Conservation (phyloP, 2,888 invertebrate genomes). For the Aspidapion aeneum region DNA sequence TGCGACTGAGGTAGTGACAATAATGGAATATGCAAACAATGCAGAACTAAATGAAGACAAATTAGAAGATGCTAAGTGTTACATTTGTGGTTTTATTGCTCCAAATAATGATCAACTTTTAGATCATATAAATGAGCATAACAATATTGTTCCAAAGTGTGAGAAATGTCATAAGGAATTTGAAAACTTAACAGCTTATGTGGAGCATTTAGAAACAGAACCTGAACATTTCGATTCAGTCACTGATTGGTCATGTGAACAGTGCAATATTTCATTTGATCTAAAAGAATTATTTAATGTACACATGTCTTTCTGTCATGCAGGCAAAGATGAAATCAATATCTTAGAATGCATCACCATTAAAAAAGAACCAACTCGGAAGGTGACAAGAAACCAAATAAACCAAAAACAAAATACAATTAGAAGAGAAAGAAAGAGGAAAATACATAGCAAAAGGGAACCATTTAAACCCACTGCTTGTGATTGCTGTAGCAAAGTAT, state of each 20-base stretch:
- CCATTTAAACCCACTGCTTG: conserved; percentile 6
- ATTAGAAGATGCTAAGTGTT: conserved; percentile 11
- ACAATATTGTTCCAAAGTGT: conserved; percentile 19
- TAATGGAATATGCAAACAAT: not conserved
- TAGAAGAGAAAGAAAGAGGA: too few relatives aligned
- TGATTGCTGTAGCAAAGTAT: conserved; percentile 21
- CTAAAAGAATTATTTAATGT: conserved; percentile 31
- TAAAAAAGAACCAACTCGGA: not conserved
- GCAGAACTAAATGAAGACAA: conserved; percentile 1
- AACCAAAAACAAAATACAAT: too few relatives aligned
- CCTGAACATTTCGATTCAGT: not conserved
- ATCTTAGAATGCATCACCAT: not conserved
- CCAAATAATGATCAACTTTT: conserved; percentile 14
- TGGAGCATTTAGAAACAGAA: not conserved
- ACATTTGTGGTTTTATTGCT: conserved; percentile 21
- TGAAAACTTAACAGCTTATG: conserved; percentile 3
- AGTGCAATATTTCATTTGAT: conserved; percentile 27
- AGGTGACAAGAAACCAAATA: too few relatives aligned
- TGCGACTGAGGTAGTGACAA: too few relatives aligned
- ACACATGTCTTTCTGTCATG: conserved; percentile 28
- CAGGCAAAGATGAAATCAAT: conserved; percentile 7
- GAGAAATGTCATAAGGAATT: conserved; percentile 14
- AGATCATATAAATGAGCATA: conserved; percentile 20
- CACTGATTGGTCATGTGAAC: conserved; percentile 24
- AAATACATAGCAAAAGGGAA: not conserved